A percentile compares a stretch with the other conserved stretches of the same genome.
Conservation (phyloP, 92 coral and sea anemone genomes). For the Epizoanthus illoricatus region DNA sequence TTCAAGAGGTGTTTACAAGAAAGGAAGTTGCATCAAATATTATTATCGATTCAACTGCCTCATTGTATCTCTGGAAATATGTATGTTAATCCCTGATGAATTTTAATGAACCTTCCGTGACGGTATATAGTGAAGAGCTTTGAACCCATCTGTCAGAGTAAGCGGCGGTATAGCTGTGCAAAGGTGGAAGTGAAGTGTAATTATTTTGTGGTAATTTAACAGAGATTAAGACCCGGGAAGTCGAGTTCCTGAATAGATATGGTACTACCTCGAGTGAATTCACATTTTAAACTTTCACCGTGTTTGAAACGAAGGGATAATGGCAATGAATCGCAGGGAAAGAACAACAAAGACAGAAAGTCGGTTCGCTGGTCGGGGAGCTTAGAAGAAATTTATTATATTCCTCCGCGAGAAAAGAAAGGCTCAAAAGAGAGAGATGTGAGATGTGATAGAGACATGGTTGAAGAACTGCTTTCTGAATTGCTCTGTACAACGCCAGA, state of each 20-base stretch:
- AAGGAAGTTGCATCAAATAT: constrained; percentile 12
- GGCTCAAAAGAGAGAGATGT: not conserved
- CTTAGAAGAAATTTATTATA: constrained; percentile 30
- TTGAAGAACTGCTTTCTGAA: constrained; percentile 29
- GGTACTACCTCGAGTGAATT: constrained; percentile 36
- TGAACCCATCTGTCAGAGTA: constrained; percentile 5
- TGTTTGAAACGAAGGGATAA: constrained; percentile 26
- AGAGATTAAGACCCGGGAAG: not conserved
- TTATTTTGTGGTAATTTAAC: not conserved
- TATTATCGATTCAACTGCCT: not conserved
- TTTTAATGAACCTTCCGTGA: constrained; percentile 2
- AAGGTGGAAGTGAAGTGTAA: not conserved
- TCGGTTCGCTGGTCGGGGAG: constrained; percentile 40
- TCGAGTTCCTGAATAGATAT: constrained; percentile 1
- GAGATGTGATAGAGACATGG: constrained; percentile 30
- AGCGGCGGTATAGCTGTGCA: not conserved
- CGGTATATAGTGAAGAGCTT: constrained; percentile 1
- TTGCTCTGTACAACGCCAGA: constrained; percentile 14
- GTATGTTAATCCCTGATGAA: constrained; percentile 18
- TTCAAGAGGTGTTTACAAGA: constrained; percentile 13
- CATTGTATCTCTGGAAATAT: constrained; percentile 5
- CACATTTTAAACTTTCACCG: constrained; percentile 36
- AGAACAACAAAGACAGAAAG: constrained; percentile 31
- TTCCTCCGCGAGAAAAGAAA: constrained; percentile 32
- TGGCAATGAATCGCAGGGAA: not conserved